Evolutionary conservation across 1,140 invertebrate species (phyloP).

Genomic region (Olivierus martensii): DNA sequence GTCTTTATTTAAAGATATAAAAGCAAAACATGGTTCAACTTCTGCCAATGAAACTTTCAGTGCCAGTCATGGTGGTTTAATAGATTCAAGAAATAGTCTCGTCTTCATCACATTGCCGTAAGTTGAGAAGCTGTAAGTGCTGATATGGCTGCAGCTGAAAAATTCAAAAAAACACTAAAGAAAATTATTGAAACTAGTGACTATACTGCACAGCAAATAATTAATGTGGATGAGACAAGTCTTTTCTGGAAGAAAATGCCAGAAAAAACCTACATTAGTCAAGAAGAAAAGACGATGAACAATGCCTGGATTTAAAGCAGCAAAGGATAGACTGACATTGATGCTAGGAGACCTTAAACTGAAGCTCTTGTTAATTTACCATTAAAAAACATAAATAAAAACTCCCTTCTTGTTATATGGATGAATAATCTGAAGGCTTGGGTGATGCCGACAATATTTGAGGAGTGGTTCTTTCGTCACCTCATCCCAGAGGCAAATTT

Average conservation of each 20-base stretch:
- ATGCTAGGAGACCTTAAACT: constrained; percentile 15
- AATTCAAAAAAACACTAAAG: too few species aligned
- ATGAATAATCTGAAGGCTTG: constrained; percentile 7
- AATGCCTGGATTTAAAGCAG: constrained; percentile 14
- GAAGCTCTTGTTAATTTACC: constrained; percentile 4
- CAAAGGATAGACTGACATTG: constrained; percentile 20
- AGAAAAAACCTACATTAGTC: constrained; percentile 13
- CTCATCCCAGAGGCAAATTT: constrained; percentile 10
- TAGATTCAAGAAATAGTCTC: too few species aligned
- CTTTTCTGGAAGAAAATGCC: constrained; percentile 21
- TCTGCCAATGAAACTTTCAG: too few species aligned
- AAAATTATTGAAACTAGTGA: too few species aligned
- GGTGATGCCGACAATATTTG: constrained; percentile 8
- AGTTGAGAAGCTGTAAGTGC: too few species aligned
- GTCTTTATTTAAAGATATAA: too few species aligned
- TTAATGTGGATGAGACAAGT: constrained; percentile 21
- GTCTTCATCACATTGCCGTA: too few species aligned
- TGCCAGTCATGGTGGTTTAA: too few species aligned
- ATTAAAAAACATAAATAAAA: background rate
- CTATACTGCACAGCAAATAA: constrained; percentile 12
- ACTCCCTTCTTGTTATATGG: background rate
- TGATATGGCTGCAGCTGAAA: too few species aligned
- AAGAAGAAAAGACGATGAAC: constrained; percentile 10
- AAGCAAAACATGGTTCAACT: too few species aligned
- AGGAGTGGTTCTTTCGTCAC: constrained; percentile 12